Base-by-base conservation (phyloP, 2,888 invertebrate genomes). In the Dryobota labecula region DNA sequence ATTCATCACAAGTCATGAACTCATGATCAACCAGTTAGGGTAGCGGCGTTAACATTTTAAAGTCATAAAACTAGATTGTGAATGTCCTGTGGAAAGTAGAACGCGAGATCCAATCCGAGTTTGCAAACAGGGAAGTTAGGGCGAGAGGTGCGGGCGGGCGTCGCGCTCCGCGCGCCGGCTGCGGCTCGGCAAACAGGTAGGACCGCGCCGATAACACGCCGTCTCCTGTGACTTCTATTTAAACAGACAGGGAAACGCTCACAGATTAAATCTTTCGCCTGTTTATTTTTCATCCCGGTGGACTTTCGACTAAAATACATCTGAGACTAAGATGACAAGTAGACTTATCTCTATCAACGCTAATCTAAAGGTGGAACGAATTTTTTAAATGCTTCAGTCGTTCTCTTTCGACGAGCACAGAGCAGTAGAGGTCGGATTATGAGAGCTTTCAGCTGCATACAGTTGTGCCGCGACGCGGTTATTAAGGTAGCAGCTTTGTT, bases 61-160 rank as follows among this genome's bases (percentile, higher is more conserved):
- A 95, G 94, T 92, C 94, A 94, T 95, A 94, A 95, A 94, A 95
- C 91, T 94, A 94, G 92, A 94, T 94, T 93, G 93, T 93, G 93
- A 92, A 93, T 93, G 92, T 93, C 91, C 92, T 92, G 90, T 90
- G 90, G 93, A 95, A 95, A 95, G 94, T 94, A 92, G 95, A 93
- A 90, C 94, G 93, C 93, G 91, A 90, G 93, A 95, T 94, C 94
- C 95, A 96, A 95, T 96, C 95, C 91, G 91, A 95, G 94, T 96
- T 95, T 92, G 94, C 94, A 96, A 96, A 96, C 95, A 96, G 95
- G 92, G 94, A 94, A 94, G 95, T 96, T 95, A 94, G 90, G 92
- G 90, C 84, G 86, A 84, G 88, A 87, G 89, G 90, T 88, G 88
- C 89, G 89, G 79, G 83, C 80, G 82, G n/a, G n/a, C n/a, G n/a